Evolutionary conservation across 2,113 vertebrate species (phyloP), one percentile per base, ranked within the genome.

Genomic region (Hepsetus odoe): DNA sequence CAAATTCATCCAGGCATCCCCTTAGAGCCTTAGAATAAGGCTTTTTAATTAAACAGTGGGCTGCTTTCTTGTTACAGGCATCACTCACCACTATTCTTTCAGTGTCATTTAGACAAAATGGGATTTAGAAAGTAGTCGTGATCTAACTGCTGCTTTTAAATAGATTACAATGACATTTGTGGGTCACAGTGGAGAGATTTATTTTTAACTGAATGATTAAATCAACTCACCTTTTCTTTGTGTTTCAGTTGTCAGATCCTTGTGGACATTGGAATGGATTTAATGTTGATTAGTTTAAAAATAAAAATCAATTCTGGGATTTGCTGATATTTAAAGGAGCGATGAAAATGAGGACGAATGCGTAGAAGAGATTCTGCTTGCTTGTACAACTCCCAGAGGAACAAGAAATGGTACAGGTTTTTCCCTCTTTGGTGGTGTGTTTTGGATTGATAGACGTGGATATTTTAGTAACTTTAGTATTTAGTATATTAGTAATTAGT

Each of bases 181-280:
- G 38, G 16, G 26, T 30, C 56, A 44, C 10, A 53, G 30, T 65
- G n/a, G 44, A 35, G 12, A 24, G 44, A 75, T 51, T 13, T 38
- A 49, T n/a, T n/a, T n/a, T n/a, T n/a, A 64, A 49, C 30, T 49
- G 40, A 64, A 35, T 65, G 61, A 66, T 66, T 65, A 12, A 75
- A 75, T 74, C 58, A 74, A 1, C 49, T 62, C 32, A 56, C 2
- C 6, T 10, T 56, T 18, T 22, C 7, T 42, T 28, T 2, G 30
- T 20, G 46, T 1, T 35, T 70, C 10, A 33, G 12, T 22, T 70
- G 5, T 18, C 22, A 40, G 11, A 24, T 24, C 22, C 2, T 38
- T 33, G 20, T 35, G 22, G 3, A 16, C 12, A 16, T 38, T 56
- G 33, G 20, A 16, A 64, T 35, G 18, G 11, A 33, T 64, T 22